Conservation (phyloP, 1,140 invertebrate species). For the Anastatus disparis region DNA sequence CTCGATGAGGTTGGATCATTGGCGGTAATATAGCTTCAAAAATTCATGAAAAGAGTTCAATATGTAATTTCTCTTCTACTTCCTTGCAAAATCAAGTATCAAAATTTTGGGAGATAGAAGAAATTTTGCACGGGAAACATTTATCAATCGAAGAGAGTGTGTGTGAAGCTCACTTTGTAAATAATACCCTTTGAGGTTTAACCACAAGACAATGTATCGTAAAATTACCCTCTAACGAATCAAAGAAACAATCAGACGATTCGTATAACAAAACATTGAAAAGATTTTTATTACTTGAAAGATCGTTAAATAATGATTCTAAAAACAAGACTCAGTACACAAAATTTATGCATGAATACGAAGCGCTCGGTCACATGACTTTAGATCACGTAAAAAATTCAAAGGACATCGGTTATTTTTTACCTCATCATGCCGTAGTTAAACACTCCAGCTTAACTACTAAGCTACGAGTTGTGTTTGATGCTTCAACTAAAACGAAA, state of each 20-base stretch:
- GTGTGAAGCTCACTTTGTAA: background rate
- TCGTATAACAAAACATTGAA: background rate
- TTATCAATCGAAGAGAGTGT: background rate
- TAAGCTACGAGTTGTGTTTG: background rate
- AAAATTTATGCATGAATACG: background rate
- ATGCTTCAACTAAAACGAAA: background rate
- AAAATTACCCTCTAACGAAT: background rate
- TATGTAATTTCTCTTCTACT: too few species aligned
- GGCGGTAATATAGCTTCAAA: too few species aligned
- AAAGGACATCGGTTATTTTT: background rate
- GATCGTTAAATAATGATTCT: background rate
- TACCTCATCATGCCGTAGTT: background rate
- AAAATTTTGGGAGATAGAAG: constrained; percentile 7
- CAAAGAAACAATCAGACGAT: background rate
- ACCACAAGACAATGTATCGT: background rate
- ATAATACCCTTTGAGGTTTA: background rate
- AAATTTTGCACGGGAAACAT: background rate
- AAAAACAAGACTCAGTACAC: background rate
- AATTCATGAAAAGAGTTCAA: too few species aligned
- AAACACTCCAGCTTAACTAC: constrained; percentile 1
- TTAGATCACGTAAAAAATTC: too few species aligned
- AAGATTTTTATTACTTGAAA: background rate
- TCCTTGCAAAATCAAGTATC: background rate
- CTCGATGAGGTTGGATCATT: too few species aligned
- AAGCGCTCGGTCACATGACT: background rate